phyloP scores from a whole-genome alignment of 2,888 invertebrate species.

The Orchesellides sinensis region DNA sequence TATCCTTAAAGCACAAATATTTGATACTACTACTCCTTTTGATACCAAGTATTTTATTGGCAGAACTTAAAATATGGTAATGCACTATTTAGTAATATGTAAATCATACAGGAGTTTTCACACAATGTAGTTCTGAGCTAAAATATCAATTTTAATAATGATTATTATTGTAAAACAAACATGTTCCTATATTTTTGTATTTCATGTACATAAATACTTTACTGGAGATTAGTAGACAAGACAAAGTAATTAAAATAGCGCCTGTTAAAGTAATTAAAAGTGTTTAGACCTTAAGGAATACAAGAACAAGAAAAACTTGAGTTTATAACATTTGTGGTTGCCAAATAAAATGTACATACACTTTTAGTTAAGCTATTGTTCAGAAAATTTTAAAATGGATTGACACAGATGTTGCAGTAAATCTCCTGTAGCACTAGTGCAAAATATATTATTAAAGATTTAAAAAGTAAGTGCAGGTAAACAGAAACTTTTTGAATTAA shows the following conservation, averaged over 20 bases:
- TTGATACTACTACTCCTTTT: too few species aligned
- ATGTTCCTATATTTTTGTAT: constrained; percentile 1
- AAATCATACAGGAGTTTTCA: not conserved
- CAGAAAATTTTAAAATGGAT: too few species aligned
- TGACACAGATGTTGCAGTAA: not conserved
- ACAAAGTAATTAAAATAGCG: not conserved
- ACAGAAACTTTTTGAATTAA: not conserved
- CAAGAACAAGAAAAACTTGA: not conserved
- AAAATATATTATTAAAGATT: not conserved
- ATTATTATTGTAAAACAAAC: not conserved
- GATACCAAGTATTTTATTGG: not conserved
- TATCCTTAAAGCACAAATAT: not conserved
- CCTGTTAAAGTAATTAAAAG: not conserved
- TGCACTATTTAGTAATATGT: not conserved
- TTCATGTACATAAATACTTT: not conserved
- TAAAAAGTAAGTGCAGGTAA: not conserved
- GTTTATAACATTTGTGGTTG: not conserved
- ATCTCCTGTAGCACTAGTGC: too few species aligned
- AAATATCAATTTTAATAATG: not conserved
- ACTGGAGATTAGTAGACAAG: not conserved
- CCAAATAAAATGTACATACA: not conserved
- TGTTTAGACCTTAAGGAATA: not conserved
- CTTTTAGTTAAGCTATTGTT: not conserved
- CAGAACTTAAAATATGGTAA: not conserved
- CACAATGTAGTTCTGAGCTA: constrained; percentile 52